These are phyloP conservation scores for Lepidotrigona ventralis DNA, from an alignment of 1,140 invertebrate species.

Conservation along the genomic window DNA sequence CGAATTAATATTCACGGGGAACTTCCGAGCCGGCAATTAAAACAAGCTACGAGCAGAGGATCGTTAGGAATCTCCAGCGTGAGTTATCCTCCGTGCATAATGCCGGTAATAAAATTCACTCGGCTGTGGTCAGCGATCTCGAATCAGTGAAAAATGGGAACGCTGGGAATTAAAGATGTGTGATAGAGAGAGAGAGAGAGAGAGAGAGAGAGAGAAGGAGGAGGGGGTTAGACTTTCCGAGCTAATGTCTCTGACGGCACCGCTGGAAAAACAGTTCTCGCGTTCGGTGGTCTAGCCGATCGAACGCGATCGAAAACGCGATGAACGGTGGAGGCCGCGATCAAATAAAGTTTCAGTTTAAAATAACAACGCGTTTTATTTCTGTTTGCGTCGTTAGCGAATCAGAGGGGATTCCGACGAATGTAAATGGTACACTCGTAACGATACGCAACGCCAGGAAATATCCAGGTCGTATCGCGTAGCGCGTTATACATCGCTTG, in stretches of 20 bases:
- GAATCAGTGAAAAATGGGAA: slow-evolving; percentile 1
- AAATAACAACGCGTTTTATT: neutral
- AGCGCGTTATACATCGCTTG: too few relatives aligned
- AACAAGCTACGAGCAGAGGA: neutral
- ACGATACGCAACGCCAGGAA: neutral
- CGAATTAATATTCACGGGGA: neutral
- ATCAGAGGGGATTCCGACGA: neutral
- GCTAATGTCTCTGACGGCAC: neutral
- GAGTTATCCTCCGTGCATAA: neutral
- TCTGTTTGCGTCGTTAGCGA: neutral
- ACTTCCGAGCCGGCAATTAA: neutral
- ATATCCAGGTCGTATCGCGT: neutral
- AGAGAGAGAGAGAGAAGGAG: too few relatives aligned
- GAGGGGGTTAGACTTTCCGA: neutral
- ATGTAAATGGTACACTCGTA: neutral
- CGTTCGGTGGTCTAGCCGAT: neutral
- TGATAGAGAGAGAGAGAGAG: neutral
- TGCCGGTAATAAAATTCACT: neutral
- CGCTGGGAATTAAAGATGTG: neutral
- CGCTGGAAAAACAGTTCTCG: neutral
- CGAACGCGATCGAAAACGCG: neutral
- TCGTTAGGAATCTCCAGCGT: neutral
- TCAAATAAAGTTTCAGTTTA: neutral
- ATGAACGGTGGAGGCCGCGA: neutral
- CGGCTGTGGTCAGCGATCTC: neutral